Evolutionary conservation across 2,888 invertebrate genomes (phyloP).

Genomic region (Pecten maximus): DNA sequence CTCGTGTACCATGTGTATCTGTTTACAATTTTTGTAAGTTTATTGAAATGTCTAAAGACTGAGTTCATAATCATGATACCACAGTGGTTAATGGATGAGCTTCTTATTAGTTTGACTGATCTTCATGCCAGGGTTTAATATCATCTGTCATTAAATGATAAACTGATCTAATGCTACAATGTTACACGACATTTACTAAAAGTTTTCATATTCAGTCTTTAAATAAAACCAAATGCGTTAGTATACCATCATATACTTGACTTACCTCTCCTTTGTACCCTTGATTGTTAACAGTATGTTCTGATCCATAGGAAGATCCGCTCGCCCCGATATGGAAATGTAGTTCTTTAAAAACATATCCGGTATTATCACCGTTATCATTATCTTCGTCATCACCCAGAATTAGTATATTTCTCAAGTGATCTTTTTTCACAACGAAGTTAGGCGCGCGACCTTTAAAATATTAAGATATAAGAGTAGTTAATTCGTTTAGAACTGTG

Average conservation of each 20-base stretch:
- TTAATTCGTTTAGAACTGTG: neutral
- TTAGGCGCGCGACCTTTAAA: neutral
- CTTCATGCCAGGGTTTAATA: too few relatives aligned
- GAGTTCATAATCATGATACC: too few relatives aligned
- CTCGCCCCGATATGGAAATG: neutral
- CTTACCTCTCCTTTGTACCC: constrained; percentile 11
- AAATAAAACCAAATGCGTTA: too few relatives aligned
- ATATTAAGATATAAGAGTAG: neutral
- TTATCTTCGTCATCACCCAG: neutral
- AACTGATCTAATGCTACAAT: too few relatives aligned
- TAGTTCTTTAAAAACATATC: neutral
- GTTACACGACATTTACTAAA: too few relatives aligned
- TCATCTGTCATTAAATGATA: too few relatives aligned
- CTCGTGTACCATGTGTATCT: neutral
- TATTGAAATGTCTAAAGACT: too few relatives aligned
- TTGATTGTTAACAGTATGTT: neutral
- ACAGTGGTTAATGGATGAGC: too few relatives aligned
- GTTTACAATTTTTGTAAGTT: too few relatives aligned
- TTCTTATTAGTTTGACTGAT: too few relatives aligned
- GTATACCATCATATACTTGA: too few relatives aligned
- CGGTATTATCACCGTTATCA: neutral
- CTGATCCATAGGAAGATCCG: neutral
- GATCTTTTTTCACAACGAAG: neutral
- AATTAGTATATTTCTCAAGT: neutral
- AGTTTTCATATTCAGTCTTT: too few relatives aligned